Conservation (phyloP, 2,113 vertebrate species). For the Ochotona curzoniae region DNA sequence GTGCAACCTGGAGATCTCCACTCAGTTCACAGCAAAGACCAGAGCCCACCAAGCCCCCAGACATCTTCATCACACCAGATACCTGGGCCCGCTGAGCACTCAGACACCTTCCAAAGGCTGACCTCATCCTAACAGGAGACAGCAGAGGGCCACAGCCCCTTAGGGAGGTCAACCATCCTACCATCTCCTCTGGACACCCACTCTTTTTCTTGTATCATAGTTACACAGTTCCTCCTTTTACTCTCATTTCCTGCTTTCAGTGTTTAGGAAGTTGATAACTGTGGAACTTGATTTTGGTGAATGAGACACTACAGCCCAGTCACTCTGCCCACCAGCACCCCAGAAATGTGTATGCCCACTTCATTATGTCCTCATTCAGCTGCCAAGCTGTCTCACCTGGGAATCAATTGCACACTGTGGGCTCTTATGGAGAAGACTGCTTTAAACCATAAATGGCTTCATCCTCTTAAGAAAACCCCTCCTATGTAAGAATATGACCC, state of each 20-base stretch:
- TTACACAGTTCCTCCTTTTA: constrained; percentile 18
- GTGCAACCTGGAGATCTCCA: neutral
- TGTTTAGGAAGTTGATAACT: neutral
- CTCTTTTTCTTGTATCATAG: constrained; percentile 17
- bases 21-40: neutral
- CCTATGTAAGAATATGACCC: constrained; percentile 2
- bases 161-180: constrained; percentile 22
- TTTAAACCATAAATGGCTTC: constrained; percentile 26
- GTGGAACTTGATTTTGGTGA: neutral
- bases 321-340: neutral
- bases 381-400: neutral
- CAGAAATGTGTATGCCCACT: neutral
- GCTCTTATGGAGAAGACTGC: neutral
- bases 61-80: neutral
- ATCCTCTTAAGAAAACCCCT: constrained; percentile 45
- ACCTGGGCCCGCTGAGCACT: too few relatives aligned
- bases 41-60: neutral
- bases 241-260: constrained; percentile 6
- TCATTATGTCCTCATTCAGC: neutral
- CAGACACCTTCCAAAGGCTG: neutral
- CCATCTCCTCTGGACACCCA: neutral
- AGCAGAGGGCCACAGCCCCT: neutral
- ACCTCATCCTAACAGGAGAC: neutral
- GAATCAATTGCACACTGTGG: neutral
- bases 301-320: neutral